phyloP scores from a whole-genome alignment of 2,113 vertebrate species.

The Nothocercus nigrocapillus region DNA sequence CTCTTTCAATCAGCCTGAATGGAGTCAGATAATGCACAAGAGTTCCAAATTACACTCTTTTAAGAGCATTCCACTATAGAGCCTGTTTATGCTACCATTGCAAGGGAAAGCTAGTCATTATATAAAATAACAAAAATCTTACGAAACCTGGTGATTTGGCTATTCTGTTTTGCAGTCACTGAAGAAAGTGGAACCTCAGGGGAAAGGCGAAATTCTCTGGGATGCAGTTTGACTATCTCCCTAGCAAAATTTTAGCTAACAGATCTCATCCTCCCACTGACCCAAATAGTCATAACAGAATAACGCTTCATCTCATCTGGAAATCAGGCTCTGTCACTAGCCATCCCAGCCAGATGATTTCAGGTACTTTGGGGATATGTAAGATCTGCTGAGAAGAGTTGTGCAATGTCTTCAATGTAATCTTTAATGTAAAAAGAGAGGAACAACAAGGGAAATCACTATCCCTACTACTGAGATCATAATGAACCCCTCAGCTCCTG shows the following conservation, averaged over 20 bases:
- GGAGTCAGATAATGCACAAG: not conserved
- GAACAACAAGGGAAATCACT: not conserved
- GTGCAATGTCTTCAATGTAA: not conserved
- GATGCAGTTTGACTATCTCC: not conserved
- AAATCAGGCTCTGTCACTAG: not conserved
- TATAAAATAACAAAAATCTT: not conserved
- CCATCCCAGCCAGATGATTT: not conserved
- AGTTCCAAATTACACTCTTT: not conserved
- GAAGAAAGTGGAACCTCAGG: not conserved
- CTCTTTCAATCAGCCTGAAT: not conserved
- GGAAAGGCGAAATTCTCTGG: not conserved
- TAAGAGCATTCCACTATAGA: not conserved
- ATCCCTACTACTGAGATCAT: not conserved
- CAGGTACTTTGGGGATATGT: not conserved
- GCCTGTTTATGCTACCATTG: not conserved
- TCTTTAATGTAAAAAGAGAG: not conserved
- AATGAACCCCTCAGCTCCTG: not conserved
- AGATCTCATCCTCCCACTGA: not conserved
- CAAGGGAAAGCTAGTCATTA: not conserved
- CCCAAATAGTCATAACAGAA: not conserved
- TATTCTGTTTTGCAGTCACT: not conserved
- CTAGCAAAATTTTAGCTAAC: not conserved
- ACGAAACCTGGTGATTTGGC: not conserved
- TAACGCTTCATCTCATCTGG: not conserved
- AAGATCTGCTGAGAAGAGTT: not conserved